Evolutionary conservation across 2,113 vertebrate species (phyloP).

Genomic region (Xiphias gladius): DNA sequence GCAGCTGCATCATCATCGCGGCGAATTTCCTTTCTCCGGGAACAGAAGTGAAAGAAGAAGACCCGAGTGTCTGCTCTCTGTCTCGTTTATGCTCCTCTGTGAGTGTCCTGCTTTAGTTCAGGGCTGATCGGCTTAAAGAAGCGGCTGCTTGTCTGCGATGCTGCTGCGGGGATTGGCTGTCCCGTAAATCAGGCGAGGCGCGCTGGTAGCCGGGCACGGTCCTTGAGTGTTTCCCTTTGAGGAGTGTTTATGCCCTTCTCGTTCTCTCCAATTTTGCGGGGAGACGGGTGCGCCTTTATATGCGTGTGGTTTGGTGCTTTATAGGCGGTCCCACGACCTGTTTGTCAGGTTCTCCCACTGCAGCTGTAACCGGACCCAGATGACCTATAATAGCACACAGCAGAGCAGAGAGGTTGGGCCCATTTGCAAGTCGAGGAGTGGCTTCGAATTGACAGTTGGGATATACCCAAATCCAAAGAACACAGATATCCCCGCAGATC

Average conservation of each 20-base stretch:
- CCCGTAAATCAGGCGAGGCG: constrained; percentile 25
- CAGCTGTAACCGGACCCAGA: constrained; percentile 62
- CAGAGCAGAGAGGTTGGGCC: constrained; percentile 10
- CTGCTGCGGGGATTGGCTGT: constrained; percentile 51
- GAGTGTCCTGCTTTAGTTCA: constrained; percentile 43
- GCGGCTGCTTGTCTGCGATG: constrained; percentile 27
- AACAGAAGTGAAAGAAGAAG: background rate
- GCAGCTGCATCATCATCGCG: constrained; percentile 89
- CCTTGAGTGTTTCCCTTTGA: background rate
- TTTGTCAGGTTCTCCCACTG: constrained; percentile 62
- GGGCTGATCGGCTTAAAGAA: constrained; percentile 59
- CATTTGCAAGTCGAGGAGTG: constrained; percentile 32
- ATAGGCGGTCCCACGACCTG: constrained; percentile 77
- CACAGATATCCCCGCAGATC: background rate
- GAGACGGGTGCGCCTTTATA: background rate
- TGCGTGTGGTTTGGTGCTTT: constrained; percentile 15
- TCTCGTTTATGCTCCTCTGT: constrained; percentile 8
- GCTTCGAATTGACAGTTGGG: constrained; percentile 37
- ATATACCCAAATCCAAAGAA: background rate
- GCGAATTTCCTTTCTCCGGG: background rate
- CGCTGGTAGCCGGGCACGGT: background rate
- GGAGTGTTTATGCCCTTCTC: constrained; percentile 2
- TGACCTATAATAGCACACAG: constrained; percentile 62
- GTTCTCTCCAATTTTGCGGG: background rate
- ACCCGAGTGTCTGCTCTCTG: background rate